phyloP scores from a whole-genome alignment of 2,113 vertebrate genomes.

The Anser brachyrhynchus region DNA sequence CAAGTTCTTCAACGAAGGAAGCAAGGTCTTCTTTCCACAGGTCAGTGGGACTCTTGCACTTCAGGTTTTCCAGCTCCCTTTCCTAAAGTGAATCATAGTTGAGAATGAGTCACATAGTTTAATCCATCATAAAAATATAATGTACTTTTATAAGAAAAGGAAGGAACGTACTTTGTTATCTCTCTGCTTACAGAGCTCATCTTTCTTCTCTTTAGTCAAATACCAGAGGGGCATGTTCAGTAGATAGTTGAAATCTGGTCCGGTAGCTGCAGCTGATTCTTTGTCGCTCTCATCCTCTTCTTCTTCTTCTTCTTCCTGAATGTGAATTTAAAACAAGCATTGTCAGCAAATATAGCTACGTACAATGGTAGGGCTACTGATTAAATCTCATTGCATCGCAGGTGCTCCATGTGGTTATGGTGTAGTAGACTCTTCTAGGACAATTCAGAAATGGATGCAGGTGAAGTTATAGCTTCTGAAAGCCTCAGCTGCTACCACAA shows the following conservation, averaged over 20 bases:
- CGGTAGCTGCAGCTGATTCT: slow-evolving; percentile 66
- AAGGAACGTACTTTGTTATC: slow-evolving; percentile 84
- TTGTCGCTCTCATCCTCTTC: slow-evolving; percentile 70
- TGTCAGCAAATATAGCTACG: neutral
- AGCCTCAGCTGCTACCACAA: neutral
- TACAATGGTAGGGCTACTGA: neutral
- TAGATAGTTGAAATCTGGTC: slow-evolving; percentile 95
- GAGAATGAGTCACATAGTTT: neutral
- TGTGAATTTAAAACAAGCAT: neutral
- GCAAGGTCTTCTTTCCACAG: slow-evolving; percentile 93
- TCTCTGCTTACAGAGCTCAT: slow-evolving; percentile 92
- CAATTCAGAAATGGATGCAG: neutral
- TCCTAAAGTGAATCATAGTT: slow-evolving; percentile 62
- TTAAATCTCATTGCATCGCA: neutral
- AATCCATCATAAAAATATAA: neutral
- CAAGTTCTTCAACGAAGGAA: slow-evolving; percentile 88
- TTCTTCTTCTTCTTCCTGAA: slow-evolving; percentile 68
- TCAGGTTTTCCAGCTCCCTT: slow-evolving; percentile 84
- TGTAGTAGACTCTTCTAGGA: neutral
- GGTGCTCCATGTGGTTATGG: too few relatives aligned
- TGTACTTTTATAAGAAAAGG: neutral
- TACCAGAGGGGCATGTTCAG: slow-evolving; percentile 98
- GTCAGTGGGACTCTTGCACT: slow-evolving; percentile 82
- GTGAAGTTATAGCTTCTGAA: neutral
- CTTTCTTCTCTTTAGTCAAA: slow-evolving; percentile 96